Evolutionary conservation across 2,797 vertebrate genomes (phyloP), one percentile per base, ranked within the genome.

Genomic region (Otolemur crassicaudatus): DNA sequence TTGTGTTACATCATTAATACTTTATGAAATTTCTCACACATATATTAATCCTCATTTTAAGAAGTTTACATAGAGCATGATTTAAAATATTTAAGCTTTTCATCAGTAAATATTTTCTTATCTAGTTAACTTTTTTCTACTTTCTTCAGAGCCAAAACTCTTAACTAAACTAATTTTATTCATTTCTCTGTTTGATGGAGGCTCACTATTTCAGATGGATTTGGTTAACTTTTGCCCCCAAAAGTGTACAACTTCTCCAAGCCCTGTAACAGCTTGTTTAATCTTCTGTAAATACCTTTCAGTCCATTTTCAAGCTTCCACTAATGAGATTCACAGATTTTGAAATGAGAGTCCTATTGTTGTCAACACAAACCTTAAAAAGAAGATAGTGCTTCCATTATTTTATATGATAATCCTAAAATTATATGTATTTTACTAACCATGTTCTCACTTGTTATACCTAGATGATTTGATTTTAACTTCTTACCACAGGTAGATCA

Each of bases 271-370:
- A 95, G 5, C 19, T 77, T 91, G 88, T 76, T 27, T 60, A 81
- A 73, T 82, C 14, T 73, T 46, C 53, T 34, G 49, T 87, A 80
- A 85, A 93, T 84, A 22, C 3, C 19, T 49, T 92, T 87, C 13
- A 27, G 13, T 90, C 34, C 61, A 63, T 16, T 84, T 94, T 77
- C 23, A 58, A 84, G 10, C 60, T 87, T 77, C 14, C 6, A 80
- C 60, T 91, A 92, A 81, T 87, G 81, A 92, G 60, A 84, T 81
- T 94, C 67, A 90, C 81, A 93, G 81, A 85, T 70, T 63, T 79
- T 70, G 81, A 22, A 76, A 91, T 89, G 83, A 79, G 69, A 91
- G 22, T 43, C 7, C 1, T 22, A 19, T 58, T 91, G 73, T 11
- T 96, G 60, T 67, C 58, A 73, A 94, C 73, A 65, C 43, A 85